These are phyloP conservation scores for Tragelaphus scriptus DNA, from an alignment of 2,113 vertebrate species.

Conservation along the genomic window DNA sequence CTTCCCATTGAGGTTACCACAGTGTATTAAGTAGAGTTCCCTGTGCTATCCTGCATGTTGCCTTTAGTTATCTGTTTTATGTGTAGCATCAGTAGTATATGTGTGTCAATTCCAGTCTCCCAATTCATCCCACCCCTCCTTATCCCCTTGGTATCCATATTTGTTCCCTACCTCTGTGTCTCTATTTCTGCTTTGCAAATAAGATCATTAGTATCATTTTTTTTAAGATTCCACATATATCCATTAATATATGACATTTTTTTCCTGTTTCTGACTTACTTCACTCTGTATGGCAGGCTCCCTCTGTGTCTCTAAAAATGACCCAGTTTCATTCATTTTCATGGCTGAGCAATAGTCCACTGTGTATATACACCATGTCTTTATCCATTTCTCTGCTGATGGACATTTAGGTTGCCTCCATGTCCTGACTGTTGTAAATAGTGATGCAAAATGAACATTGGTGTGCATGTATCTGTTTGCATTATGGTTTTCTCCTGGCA, in stretches of 20 bases:
- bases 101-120: neutral
- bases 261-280: neutral
- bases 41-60: neutral
- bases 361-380: fast-evolving
- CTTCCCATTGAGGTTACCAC: neutral
- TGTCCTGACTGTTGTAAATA: neutral
- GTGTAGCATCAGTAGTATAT: fast-evolving
- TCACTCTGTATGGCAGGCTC: neutral
- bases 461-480: neutral
- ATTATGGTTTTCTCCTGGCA: fast-evolving
- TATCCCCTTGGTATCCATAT: neutral
- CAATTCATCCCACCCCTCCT: neutral
- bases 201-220: neutral
- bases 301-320: neutral
- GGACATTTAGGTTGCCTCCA: fast-evolving
- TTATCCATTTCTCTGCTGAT: neutral
- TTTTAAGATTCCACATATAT: neutral
- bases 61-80: fast-evolving
- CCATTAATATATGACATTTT: neutral
- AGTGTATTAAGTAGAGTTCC: neutral
- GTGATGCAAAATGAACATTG: fast-evolving
- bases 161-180: neutral
- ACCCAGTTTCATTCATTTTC: neutral
- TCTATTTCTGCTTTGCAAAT: neutral
- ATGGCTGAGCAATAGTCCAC: fast-evolving